These are phyloP conservation scores for Macrosoma leucophasiata DNA, from an alignment of 2,888 invertebrate species.

Conservation along the genomic window DNA sequence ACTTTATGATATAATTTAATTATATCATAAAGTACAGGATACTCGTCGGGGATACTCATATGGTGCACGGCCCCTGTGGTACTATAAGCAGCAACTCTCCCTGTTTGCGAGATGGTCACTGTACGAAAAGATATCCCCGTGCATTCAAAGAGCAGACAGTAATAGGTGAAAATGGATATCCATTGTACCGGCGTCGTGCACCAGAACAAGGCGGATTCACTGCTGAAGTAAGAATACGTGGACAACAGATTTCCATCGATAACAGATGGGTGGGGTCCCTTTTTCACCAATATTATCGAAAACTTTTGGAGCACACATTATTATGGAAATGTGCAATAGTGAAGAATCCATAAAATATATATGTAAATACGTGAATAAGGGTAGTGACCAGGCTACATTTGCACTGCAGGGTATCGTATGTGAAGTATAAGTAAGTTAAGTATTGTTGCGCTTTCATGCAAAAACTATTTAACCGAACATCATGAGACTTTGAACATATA, in stretches of 20 bases:
- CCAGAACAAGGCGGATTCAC: slow-evolving; percentile 20
- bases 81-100: slow-evolving; percentile 5
- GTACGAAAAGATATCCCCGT: slow-evolving; percentile 18
- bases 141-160: slow-evolving; percentile 13
- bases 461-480: no score
- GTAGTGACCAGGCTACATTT: no score
- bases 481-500: no score
- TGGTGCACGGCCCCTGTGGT: slow-evolving; percentile 14
- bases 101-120: slow-evolving; percentile 18
- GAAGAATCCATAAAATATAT: slow-evolving; percentile 22
- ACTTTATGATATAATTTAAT: no score
- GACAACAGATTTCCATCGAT: slow-evolving; percentile 23
- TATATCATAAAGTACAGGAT: no score
- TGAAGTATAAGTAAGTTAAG: no score
- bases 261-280: slow-evolving; percentile 28
- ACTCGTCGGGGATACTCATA: no score
- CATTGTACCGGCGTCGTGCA: slow-evolving; percentile 26
- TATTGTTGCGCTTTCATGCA: no score
- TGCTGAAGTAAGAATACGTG: slow-evolving; percentile 21
- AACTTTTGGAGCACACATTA: slow-evolving; percentile 20
- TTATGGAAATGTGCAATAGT: slow-evolving; percentile 21
- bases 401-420: no score
- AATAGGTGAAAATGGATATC: slow-evolving; percentile 21
- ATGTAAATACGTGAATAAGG: slow-evolving; percentile 34
- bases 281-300: slow-evolving; percentile 26